phyloP scores from a whole-genome alignment of 2,113 vertebrate species.

The Capreolus pygargus region DNA sequence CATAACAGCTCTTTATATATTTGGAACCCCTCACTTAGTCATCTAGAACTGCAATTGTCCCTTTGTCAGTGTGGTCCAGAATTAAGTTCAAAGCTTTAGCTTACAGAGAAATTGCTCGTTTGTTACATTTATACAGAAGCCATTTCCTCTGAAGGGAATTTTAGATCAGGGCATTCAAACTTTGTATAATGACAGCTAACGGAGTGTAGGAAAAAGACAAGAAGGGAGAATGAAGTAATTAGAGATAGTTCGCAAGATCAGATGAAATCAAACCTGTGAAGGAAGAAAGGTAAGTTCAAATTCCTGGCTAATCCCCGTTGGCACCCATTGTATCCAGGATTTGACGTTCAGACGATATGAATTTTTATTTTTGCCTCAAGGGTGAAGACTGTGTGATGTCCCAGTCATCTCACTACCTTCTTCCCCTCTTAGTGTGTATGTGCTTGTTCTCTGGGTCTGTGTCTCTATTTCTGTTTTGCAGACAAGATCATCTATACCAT shows the following conservation, averaged over 20 bases:
- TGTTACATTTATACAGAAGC: background rate
- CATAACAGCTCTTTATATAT: background rate
- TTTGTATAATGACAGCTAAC: background rate
- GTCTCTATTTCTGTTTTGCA: background rate
- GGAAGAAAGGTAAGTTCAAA: background rate
- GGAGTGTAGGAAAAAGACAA: background rate
- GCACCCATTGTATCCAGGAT: background rate
- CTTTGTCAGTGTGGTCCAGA: background rate
- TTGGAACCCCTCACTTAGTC: background rate
- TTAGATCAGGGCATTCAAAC: background rate
- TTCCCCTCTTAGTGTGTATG: background rate
- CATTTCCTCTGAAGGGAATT: slow-evolving; percentile 32
- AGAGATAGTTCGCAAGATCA: background rate
- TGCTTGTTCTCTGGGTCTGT: background rate
- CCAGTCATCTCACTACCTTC: background rate
- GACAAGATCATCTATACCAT: background rate
- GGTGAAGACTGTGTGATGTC: background rate
- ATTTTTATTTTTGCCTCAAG: background rate
- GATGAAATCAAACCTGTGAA: background rate
- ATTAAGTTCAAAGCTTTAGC: slow-evolving; percentile 6
- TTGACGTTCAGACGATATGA: background rate
- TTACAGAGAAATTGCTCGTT: background rate
- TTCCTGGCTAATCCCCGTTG: background rate
- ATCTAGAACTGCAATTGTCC: background rate
- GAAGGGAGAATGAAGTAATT: background rate